A percentile compares a stretch with the other conserved stretches of the same genome.
Conservation (phyloP, 2,797 vertebrate genomes). For the Oryzias sinensis region DNA sequence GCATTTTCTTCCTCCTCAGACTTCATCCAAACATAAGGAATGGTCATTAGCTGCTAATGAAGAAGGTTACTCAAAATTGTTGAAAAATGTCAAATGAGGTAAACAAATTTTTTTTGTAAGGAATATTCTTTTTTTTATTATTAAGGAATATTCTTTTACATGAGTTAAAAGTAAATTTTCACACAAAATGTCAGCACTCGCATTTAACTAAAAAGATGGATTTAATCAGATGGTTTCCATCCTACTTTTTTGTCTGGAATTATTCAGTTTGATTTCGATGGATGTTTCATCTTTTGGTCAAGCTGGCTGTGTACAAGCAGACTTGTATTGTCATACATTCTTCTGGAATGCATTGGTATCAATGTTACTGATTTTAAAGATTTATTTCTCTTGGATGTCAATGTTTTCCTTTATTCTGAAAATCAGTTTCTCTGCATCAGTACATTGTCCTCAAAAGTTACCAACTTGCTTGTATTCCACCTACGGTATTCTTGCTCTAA, state of each 20-base stretch:
- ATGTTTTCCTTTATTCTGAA: background rate
- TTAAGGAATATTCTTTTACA: background rate
- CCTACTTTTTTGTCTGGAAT: slow-evolving; percentile 12
- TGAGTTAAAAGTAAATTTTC: background rate
- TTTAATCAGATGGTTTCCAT: slow-evolving; percentile 23
- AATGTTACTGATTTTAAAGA: background rate
- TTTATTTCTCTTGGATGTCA: slow-evolving; percentile 6
- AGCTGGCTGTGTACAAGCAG: background rate
- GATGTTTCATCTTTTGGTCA: slow-evolving; percentile 5
- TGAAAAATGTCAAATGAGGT: too few species aligned
- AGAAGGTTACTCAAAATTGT: too few species aligned
- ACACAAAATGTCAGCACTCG: background rate
- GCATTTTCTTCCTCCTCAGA: too few species aligned
- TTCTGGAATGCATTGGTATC: background rate
- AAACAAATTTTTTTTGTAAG: too few species aligned
- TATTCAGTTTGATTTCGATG: slow-evolving; percentile 7
- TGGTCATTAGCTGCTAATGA: too few species aligned
- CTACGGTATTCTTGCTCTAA: too few species aligned
- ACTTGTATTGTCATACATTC: background rate
- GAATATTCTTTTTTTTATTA: too few species aligned
- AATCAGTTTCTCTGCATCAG: background rate
- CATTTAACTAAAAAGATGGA: background rate
- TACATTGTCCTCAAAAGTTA: too few species aligned
- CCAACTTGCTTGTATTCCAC: too few species aligned
- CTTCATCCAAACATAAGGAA: too few species aligned